A percentile compares a stretch with the other conserved stretches of the same genome.
Evolutionary conservation across 2,113 vertebrate genomes (phyloP).

Genomic region (Acanthochromis polyacanthus): DNA sequence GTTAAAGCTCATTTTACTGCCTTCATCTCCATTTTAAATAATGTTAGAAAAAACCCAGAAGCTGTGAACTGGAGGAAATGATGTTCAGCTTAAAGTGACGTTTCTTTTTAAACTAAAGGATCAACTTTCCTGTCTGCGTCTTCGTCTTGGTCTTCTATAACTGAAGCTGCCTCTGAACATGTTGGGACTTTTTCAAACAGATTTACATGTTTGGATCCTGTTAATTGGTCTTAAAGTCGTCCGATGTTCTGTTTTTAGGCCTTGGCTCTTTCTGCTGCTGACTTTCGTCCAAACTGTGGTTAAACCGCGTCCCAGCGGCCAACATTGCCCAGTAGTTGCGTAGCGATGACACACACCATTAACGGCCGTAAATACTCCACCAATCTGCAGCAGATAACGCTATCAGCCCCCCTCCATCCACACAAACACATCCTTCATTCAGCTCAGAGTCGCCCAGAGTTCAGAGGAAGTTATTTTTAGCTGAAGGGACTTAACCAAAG

Average conservation of each 20-base stretch:
- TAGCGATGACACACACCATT: conserved; percentile 74
- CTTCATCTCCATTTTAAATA: no score
- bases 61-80: no score
- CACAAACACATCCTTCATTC: conserved; percentile 68
- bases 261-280: background rate
- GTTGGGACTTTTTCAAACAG: no score
- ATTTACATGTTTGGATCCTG: no score
- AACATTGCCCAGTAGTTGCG: conserved; percentile 67
- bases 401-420: conserved; percentile 44
- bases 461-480: conserved; percentile 81
- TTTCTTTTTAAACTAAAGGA: no score
- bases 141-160: no score
- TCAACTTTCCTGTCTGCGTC: no score
- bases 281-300: conserved; percentile 13
- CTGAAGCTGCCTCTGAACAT: no score
- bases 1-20: no score
- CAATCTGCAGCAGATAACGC: conserved; percentile 69
- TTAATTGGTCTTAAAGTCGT: no score
- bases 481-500: conserved; percentile 51
- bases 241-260: background rate
- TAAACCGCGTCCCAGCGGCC: conserved; percentile 16
- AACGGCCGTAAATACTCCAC: conserved; percentile 60
- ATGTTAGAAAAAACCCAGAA: no score
- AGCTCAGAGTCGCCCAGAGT: conserved; percentile 66
- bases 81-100: no score